phyloP scores from a whole-genome alignment of 2,113 vertebrate genomes.

The Pungitius pungitius region DNA sequence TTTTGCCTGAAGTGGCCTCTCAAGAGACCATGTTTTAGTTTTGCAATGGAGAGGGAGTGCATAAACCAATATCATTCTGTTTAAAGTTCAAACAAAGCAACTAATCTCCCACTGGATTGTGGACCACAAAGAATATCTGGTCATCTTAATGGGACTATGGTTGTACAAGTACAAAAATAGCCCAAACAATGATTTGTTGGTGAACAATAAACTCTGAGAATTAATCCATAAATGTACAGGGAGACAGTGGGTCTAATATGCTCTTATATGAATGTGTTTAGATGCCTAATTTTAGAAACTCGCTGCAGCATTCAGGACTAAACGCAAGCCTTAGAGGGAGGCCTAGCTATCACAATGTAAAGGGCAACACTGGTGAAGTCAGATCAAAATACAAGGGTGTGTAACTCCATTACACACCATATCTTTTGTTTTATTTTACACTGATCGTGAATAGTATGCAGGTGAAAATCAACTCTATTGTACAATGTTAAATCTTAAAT shows the following conservation, averaged over 20 bases:
- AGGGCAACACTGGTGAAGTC: too few species aligned
- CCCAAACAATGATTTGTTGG: not conserved
- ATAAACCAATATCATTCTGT: conserved; percentile 18
- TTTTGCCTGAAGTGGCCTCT: conserved; percentile 26
- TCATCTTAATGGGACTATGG: not conserved
- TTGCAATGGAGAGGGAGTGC: not conserved
- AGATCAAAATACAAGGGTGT: not conserved
- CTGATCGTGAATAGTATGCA: too few species aligned
- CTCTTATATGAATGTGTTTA: not conserved
- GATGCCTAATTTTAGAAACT: not conserved
- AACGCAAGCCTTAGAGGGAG: too few species aligned
- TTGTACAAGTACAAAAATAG: not conserved
- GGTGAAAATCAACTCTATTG: too few species aligned
- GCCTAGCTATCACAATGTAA: too few species aligned
- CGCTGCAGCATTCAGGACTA: not conserved
- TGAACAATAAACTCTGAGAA: not conserved
- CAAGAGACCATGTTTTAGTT: not conserved
- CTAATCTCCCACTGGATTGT: not conserved
- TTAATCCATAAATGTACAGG: not conserved
- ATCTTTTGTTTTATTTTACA: not conserved
- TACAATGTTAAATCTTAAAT: too few species aligned
- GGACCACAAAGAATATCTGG: not conserved
- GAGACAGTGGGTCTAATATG: too few species aligned
- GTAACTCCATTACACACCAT: not conserved
- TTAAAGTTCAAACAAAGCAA: conserved; percentile 54